Evolutionary conservation across 2,888 invertebrate species (phyloP).

Genomic region (Sepioteuthis lessoniana): DNA sequence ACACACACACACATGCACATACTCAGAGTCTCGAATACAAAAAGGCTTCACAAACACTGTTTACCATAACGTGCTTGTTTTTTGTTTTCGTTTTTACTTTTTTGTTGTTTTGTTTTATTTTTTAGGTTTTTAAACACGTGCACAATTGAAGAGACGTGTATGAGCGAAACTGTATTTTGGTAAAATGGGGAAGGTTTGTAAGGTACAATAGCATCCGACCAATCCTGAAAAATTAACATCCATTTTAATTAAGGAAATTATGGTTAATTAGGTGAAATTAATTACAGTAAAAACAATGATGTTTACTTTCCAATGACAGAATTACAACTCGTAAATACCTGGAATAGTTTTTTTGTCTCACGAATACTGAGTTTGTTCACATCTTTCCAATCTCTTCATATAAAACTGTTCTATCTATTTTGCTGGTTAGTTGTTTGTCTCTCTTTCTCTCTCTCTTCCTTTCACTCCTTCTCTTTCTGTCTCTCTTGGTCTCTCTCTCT

Average conservation of each 20-base stretch:
- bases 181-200: no score
- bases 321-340: neutral
- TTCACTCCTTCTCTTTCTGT: neutral
- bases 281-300: neutral
- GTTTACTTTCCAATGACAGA: neutral
- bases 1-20: no score
- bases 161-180: no score
- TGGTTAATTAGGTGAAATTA: neutral
- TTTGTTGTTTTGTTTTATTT: no score
- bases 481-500: neutral
- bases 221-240: neutral
- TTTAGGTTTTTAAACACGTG: no score
- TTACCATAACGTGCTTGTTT: no score
- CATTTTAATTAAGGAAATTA: neutral
- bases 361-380: neutral
- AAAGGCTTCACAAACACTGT: no score
- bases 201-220: neutral
- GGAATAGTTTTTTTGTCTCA: neutral
- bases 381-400: neutral
- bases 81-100: no score
- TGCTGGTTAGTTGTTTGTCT: rapidly evolving
- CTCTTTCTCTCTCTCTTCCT: neutral
- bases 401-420: neutral
- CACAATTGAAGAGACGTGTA: no score
- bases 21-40: no score